phyloP scores from a whole-genome alignment of 2,888 invertebrate species.

The Quadriops clusia region DNA sequence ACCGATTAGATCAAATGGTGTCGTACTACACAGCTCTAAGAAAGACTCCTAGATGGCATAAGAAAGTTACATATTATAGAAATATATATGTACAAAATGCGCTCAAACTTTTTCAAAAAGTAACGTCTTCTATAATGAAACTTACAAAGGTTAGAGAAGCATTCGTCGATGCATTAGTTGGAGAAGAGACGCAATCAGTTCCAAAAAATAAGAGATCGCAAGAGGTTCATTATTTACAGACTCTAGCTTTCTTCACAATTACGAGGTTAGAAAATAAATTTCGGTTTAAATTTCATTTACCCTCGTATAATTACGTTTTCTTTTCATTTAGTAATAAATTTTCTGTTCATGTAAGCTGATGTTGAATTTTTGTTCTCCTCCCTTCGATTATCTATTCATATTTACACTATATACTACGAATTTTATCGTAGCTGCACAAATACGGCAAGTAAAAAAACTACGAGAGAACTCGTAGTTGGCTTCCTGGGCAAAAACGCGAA shows the following conservation, averaged over 20 bases:
- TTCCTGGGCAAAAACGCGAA: slow-evolving; percentile 18
- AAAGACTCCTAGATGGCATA: slow-evolving; percentile 16
- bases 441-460: slow-evolving; percentile 17
- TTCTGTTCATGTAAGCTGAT: too few relatives aligned
- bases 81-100: slow-evolving; percentile 19
- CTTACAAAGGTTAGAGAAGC: slow-evolving; percentile 18
- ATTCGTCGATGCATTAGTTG: slow-evolving; percentile 17
- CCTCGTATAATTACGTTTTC: too few relatives aligned
- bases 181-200: slow-evolving; percentile 16
- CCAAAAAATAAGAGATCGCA: slow-evolving; percentile 14
- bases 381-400: too few relatives aligned
- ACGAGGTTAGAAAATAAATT: slow-evolving; percentile 14
- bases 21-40: slow-evolving; percentile 18
- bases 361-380: too few relatives aligned
- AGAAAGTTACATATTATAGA: slow-evolving; percentile 11
- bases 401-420: slow-evolving; percentile 19
- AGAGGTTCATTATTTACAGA: slow-evolving; percentile 17
- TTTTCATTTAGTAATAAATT: too few relatives aligned
- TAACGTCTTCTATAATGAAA: slow-evolving; percentile 18
- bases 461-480: slow-evolving; percentile 19
- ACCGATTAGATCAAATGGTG: slow-evolving; percentile 20
- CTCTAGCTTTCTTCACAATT: slow-evolving; percentile 13
- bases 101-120: slow-evolving; percentile 19
- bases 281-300: neutral
- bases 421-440: slow-evolving; percentile 18